Evolutionary conservation across 1,140 invertebrate genomes (phyloP), one percentile per base, ranked within the genome.

Genomic region (Hylaeus anthracinus): DNA sequence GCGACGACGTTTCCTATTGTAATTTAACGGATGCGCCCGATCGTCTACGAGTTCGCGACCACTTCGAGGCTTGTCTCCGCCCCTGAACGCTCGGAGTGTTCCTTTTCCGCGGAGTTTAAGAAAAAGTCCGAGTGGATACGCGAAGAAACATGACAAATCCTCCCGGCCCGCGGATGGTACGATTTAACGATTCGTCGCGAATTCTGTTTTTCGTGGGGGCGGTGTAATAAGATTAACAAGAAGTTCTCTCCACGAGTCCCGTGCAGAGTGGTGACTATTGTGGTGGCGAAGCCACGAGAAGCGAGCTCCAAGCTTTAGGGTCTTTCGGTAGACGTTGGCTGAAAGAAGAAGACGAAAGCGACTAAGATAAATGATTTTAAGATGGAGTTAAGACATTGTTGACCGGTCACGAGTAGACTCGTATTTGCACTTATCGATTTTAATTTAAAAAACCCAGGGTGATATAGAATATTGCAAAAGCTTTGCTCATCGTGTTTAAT

Each of bases 1-100:
- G 69, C 71, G 63, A 65, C 71, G 75, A 80, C 77, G 70, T 72
- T 70, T 26, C n/a, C 84, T 80, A 82, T 86, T 86, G 84, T 85
- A 86, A 86, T 86, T 86, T 86, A 86, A 86, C 84, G 55, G 83
- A 81, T 81, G 69, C 60, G 60, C 43, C 69, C 79, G 73, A 1
- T 37, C 37, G 26, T 53, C 8, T 69, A 26, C 70, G 48, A 48
- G 39, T 53, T 51, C 78, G 60, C 67, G 67, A 61, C 60, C 78
- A 80, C 79, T 82, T 72, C 53, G 72, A 70, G 26, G 45, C 26
- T n/a, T 65, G 41, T 55, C 2, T 14, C 41, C n/a, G 5, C n/a
- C 41, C 45, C 58, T 3, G 9, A 15, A 15, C 72, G 58, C 55
- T 48, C 26, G 37, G 10, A 81, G 67, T 60, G 53, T 67, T 55